A percentile compares a stretch with the other conserved stretches of the same genome.
phyloP scores from a whole-genome alignment of 2,113 vertebrate species.

The Plecturocebus donacophilus region DNA sequence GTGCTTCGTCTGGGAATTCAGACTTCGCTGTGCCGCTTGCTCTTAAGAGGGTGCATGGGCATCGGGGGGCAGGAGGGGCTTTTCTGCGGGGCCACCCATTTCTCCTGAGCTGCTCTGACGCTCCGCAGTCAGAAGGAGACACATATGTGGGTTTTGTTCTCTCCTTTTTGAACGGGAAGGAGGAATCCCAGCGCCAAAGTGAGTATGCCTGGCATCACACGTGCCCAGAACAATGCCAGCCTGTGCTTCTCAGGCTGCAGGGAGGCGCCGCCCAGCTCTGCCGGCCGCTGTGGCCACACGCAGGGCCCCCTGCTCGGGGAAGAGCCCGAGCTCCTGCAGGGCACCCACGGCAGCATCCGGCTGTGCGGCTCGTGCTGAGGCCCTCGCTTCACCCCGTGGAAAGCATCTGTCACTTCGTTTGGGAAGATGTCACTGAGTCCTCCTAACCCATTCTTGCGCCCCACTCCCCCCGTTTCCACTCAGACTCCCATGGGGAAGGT shows the following conservation, averaged over 20 bases:
- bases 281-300: too few species aligned
- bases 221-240: too few species aligned
- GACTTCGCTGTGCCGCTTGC: neutral
- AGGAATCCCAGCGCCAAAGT: neutral
- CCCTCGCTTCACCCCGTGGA: constrained; percentile 38
- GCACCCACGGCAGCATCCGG: neutral
- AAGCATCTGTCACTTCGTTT: constrained; percentile 68
- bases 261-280: too few species aligned
- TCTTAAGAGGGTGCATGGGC: too few species aligned
- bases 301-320: too few species aligned
- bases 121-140: neutral
- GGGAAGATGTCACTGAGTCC: constrained; percentile 12
- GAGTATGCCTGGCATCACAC: fast-evolving
- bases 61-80: neutral
- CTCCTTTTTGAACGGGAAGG: neutral
- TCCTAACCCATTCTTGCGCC: neutral
- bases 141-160: neutral
- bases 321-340: too few species aligned
- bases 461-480: neutral
- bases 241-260: too few species aligned
- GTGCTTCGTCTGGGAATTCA: neutral
- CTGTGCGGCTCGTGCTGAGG: neutral
- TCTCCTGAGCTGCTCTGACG: too few species aligned
- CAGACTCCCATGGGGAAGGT: neutral
- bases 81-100: neutral